phyloP scores from a whole-genome alignment of 2,888 invertebrate species.

The Koerneria pararmatus region DNA sequence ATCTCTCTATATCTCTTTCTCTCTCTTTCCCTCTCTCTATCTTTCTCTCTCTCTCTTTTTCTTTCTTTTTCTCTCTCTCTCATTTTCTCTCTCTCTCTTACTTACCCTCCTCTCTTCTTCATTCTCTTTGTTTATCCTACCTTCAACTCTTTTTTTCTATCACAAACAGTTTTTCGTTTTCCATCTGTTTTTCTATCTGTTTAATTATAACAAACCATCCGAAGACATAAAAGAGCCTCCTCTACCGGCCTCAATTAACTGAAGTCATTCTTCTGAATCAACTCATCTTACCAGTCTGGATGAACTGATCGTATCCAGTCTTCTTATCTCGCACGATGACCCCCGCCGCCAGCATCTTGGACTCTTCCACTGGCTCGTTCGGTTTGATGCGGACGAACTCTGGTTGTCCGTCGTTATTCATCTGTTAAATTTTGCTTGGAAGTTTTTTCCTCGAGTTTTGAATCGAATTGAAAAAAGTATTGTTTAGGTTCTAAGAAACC shows the following conservation, averaged over 20 bases:
- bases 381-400: too few relatives aligned
- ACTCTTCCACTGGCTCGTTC: too few relatives aligned
- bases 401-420: too few relatives aligned
- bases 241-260: not conserved
- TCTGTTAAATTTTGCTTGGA: too few relatives aligned
- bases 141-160: constrained; percentile 24
- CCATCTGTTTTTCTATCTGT: not conserved
- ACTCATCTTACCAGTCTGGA: too few relatives aligned
- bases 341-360: too few relatives aligned
- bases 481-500: too few relatives aligned
- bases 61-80: constrained; percentile 14
- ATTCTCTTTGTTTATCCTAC: constrained; percentile 5
- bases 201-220: not conserved
- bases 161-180: not conserved
- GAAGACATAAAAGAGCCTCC: not conserved
- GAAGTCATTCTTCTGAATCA: not conserved
- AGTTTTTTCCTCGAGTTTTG: too few relatives aligned
- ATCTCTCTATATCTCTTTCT: not conserved
- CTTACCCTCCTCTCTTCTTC: too few relatives aligned
- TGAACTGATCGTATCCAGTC: too few relatives aligned
- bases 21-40: not conserved
- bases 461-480: too few relatives aligned
- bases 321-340: too few relatives aligned
- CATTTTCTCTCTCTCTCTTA: constrained; percentile 4
- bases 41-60: constrained; percentile 6